Base-by-base conservation (phyloP, 2,797 vertebrate genomes). In the Hippoglossus hippoglossus region DNA sequence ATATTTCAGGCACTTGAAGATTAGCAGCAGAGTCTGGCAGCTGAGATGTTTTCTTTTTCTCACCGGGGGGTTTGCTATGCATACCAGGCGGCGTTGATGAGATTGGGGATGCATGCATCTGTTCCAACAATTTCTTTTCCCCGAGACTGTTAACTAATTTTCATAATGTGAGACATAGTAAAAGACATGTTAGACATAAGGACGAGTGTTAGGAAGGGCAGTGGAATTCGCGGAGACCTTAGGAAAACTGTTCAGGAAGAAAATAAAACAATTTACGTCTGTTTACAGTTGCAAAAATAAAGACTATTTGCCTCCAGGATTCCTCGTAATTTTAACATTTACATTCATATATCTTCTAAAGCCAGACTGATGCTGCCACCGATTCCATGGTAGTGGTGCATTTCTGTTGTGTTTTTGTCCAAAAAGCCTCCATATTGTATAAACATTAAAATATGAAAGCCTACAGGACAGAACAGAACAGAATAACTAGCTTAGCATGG, bases 121-220 rank as follows among this genome's bases (percentile, higher is more conserved):
- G 63, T 51, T 82, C 49, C 51, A 73, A 50, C 21, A n/a, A 26
- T 54, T 73, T 70, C 16, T 63, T 79, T 73, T 63, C 28, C 62
- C 5, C 36, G 53, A 67, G 41, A 68, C 3, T 52, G 0, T 64
- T 36, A 55, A 61, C 56, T 67, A 8, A 25, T 54, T 63, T 54
- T 64, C 24, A 62, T 15, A 52, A 31, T 61, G 54, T 52, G 44
- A 70, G 8, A 56, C 28, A 44, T 53, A 21, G 50, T 62, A 5
- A 2, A 16, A 36, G 62, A 47, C 5, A 21, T 44, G 21, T 47
- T 19, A 34, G 58, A 64, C n/a, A 69, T 19, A 25, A 21, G n/a
- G 19, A 19, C 15, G 10, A 34, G 31, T 34, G 8, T 31, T 31
- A 31, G 44, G 47, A 57, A 8, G 7, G 46, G 21, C n/a, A 36